These are phyloP conservation scores for Yponomeuta evonymella DNA, from an alignment of 2,888 invertebrate genomes.

Conservation along the genomic window DNA sequence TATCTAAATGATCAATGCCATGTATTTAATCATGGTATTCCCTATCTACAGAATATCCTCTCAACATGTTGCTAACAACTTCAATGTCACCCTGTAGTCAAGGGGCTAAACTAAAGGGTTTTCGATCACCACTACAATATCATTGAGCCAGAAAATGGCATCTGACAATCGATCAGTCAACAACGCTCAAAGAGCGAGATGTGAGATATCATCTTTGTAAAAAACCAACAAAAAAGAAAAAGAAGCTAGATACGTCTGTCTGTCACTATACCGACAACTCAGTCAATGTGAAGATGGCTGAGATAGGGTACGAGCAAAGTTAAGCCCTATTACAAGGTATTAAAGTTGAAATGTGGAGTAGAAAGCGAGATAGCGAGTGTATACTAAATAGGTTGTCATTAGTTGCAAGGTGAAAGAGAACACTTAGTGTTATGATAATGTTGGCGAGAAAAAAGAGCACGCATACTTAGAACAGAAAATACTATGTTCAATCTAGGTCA, in stretches of 20 bases:
- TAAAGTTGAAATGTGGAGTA: background rate
- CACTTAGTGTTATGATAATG: constrained; percentile 8
- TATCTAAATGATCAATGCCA: too few species aligned
- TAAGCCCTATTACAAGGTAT: background rate
- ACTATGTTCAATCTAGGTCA: background rate
- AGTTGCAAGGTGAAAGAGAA: constrained; percentile 10
- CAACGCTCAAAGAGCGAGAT: background rate
- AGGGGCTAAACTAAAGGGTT: background rate
- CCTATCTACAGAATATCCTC: too few species aligned
- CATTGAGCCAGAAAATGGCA: background rate
- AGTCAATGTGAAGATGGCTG: background rate
- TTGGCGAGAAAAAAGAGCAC: background rate
- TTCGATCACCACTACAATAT: background rate
- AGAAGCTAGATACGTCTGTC: background rate
- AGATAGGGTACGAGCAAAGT: background rate
- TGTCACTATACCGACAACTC: constrained; percentile 1
- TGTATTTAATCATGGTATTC: too few species aligned
- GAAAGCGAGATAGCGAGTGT: background rate
- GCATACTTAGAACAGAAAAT: background rate
- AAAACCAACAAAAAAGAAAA: background rate
- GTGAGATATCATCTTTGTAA: background rate
- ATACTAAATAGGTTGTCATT: constrained; percentile 27
- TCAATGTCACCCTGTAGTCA: too few species aligned
- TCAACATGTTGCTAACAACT: too few species aligned
- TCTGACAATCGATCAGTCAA: background rate